Base-by-base conservation (phyloP, 2,888 invertebrate genomes). In the Auanema sp. region DNA sequence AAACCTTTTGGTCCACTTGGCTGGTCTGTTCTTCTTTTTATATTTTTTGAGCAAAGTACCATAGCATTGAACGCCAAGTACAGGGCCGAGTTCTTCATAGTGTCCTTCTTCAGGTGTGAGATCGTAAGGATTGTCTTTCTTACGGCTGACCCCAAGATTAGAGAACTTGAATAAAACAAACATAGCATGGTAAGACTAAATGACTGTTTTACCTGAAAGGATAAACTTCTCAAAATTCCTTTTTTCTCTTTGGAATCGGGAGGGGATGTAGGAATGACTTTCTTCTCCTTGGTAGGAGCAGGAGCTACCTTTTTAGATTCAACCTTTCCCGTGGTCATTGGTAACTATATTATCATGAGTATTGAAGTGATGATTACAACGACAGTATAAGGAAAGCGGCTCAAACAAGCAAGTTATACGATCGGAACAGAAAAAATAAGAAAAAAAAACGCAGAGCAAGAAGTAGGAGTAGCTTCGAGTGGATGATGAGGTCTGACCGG, bases 1-100 rank as follows among this genome's bases (percentile, higher is more conserved):
- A n/a, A n/a, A 69, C 72, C 69, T 51, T 41, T 78, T 78, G 12
- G 71, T 69, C 79, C 79, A 79, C 53, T 74, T 78, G 14, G 75
- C 76, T 0, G 74, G 62, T 5, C 77, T 68, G 59, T 75, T 79
- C 61, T 79, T 79, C 61, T 72, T 62, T 42, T 78, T 78, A 68
- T 76, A 76, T 65, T 79, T 79, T 58, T 79, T 79, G 44, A 74
- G 53, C 25, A 79, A 64, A 2, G 69, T 64, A 41, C 79, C 79
- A 53, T 66, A 72, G 55, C 66, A 67, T 61, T 79, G 79, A 4
- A 79, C 78, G 8, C 78, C 78, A n/a, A 69, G 64, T 0, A 76
- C 66, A 25, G 74, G 72, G 6, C 74, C 74, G 51, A 76, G 62
- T 3, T 71, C 76, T 40, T 73, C 76, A 42, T 72, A 72, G 8